A percentile compares a stretch with the other conserved stretches of the same genome.
These are phyloP conservation scores for Heterocephalus glaber DNA, from an alignment of 2,113 vertebrate species.

Conservation along the genomic window DNA sequence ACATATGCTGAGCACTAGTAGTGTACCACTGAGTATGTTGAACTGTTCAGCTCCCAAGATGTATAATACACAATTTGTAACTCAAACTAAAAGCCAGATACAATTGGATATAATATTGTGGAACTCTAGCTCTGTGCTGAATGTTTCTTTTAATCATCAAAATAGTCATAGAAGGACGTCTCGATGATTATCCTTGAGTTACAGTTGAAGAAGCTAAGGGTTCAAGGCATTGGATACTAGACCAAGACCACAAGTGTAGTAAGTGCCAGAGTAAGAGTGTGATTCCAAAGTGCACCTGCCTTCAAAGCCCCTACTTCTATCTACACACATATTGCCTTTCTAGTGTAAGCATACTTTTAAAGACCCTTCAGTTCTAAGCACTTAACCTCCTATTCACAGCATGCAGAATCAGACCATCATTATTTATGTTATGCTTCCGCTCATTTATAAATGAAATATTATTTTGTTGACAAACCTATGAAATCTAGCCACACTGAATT, in stretches of 20 bases:
- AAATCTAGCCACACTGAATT: neutral
- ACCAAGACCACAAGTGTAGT: neutral
- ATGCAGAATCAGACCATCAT: neutral
- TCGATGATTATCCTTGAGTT: slow-evolving; percentile 11
- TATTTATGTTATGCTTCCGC: neutral
- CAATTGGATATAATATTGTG: neutral
- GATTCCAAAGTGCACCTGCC: neutral
- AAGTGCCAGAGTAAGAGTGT: neutral
- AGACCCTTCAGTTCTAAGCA: neutral
- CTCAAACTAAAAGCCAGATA: neutral
- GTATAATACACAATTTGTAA: neutral
- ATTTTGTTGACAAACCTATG: slow-evolving; percentile 1
- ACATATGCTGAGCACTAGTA: neutral
- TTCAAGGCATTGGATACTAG: neutral
- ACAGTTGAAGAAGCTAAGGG: neutral
- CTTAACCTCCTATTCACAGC: neutral
- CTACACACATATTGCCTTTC: neutral
- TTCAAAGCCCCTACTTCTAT: neutral
- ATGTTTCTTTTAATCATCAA: slow-evolving; percentile 31
- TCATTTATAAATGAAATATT: slow-evolving; percentile 36
- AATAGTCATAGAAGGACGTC: neutral
- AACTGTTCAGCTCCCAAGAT: neutral
- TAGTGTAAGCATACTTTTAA: neutral
- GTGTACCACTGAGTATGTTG: neutral
- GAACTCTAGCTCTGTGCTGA: neutral